A percentile compares a stretch with the other conserved stretches of the same genome.
These are phyloP conservation scores for Anguilla rostrata DNA, from an alignment of 2,113 vertebrate genomes.

Conservation along the genomic window DNA sequence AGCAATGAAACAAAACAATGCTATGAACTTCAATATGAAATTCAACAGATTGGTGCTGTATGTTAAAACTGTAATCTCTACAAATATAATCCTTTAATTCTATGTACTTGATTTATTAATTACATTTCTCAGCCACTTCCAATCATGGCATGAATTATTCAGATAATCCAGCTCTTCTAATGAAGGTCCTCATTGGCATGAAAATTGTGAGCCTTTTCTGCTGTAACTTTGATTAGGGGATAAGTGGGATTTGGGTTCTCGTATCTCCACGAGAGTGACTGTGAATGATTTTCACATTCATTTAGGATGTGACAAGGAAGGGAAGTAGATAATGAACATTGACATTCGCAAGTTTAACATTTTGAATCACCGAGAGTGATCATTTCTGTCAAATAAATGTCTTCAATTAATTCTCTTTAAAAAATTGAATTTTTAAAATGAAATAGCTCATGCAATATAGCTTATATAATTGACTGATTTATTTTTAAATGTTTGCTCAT, in stretches of 20 bases:
- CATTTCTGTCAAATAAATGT: too few relatives aligned
- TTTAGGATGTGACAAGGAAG: not conserved
- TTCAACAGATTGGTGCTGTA: too few relatives aligned
- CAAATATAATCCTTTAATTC: not conserved
- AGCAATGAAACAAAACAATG: too few relatives aligned
- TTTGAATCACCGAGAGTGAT: too few relatives aligned
- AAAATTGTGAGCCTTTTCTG: not conserved
- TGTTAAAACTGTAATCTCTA: too few relatives aligned
- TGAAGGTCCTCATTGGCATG: not conserved
- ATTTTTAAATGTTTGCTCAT: too few relatives aligned
- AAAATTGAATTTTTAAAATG: too few relatives aligned
- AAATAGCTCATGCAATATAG: too few relatives aligned
- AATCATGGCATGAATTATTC: slow-evolving; percentile 7
- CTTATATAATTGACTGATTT: too few relatives aligned
- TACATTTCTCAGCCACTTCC: not conserved
- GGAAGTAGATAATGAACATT: not conserved
- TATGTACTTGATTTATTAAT: not conserved
- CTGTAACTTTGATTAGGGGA: slow-evolving; percentile 11
- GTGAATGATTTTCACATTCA: not conserved
- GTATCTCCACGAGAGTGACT: not conserved
- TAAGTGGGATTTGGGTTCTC: not conserved
- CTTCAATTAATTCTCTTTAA: too few relatives aligned
- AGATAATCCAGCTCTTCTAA: not conserved
- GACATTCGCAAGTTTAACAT: too few relatives aligned
- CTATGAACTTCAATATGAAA: too few relatives aligned